phyloP scores from a whole-genome alignment of 2,888 invertebrate species.

The Agriopis marginaria region DNA sequence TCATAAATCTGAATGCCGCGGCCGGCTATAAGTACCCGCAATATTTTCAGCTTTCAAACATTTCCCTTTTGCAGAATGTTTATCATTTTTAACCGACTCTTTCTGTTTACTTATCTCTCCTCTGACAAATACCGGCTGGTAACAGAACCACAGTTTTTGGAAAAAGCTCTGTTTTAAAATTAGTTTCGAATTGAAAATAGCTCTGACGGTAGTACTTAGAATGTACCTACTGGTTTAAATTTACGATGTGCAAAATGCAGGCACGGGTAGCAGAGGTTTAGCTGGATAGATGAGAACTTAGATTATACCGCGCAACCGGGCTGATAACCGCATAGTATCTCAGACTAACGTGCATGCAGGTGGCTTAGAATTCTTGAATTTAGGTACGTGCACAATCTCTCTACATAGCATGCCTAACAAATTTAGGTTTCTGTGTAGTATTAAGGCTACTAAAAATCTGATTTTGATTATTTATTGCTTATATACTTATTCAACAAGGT shows the following conservation, averaged over 20 bases:
- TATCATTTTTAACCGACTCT: conserved; percentile 33
- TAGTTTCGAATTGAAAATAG: conserved; percentile 2
- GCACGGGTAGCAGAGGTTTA: conserved; percentile 13
- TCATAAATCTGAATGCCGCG: conserved; percentile 50
- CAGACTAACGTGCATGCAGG: conserved; percentile 18
- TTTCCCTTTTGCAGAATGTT: conserved; percentile 35
- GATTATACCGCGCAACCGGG: conserved; percentile 18
- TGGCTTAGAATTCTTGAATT: conserved; percentile 23
- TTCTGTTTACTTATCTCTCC: conserved; percentile 27
- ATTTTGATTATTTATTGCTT: not conserved
- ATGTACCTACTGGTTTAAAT: conserved; percentile 11
- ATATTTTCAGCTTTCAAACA: conserved; percentile 41
- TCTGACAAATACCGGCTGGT: conserved; percentile 15
- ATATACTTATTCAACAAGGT: not conserved
- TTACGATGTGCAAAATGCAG: conserved; percentile 32
- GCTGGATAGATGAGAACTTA: conserved; percentile 26
- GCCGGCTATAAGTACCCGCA: conserved; percentile 40
- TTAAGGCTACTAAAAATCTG: not conserved
- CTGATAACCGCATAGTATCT: conserved; percentile 31
- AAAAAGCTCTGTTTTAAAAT: conserved; percentile 11
- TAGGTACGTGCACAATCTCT: conserved; percentile 7
- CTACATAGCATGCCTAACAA: too few species aligned
- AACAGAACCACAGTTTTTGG: conserved; percentile 13
- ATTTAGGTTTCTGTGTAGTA: not conserved
- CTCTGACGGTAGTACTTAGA: not conserved